Evolutionary conservation across 2,113 vertebrate genomes (phyloP).

Genomic region (Scomber scombrus): DNA sequence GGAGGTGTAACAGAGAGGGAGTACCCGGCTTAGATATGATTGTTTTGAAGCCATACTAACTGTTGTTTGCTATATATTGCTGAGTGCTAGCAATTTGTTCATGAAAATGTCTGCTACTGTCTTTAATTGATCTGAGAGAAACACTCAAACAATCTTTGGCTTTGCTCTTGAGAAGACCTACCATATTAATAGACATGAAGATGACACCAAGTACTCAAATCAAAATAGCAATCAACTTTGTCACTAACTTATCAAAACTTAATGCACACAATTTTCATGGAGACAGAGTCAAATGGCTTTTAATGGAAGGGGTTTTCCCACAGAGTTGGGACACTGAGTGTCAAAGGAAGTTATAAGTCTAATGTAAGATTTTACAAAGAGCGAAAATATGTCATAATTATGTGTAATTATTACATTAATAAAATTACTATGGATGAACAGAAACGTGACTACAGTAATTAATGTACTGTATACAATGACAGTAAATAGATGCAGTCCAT

Average conservation of each 20-base stretch:
- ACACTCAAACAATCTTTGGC: neutral
- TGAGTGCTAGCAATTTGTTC: neutral
- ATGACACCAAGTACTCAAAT: too few relatives aligned
- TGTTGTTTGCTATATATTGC: neutral
- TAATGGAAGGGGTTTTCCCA: too few relatives aligned
- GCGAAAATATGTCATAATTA: too few relatives aligned
- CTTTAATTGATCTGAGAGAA: neutral
- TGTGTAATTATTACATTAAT: too few relatives aligned
- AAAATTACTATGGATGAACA: neutral
- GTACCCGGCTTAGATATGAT: neutral
- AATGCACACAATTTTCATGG: too few relatives aligned
- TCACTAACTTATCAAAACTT: too few relatives aligned
- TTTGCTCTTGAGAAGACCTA: neutral
- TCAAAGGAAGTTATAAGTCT: too few relatives aligned
- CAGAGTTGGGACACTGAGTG: too few relatives aligned
- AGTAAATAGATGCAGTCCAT: neutral
- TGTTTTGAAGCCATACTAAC: constrained; percentile 30
- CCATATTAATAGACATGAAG: too few relatives aligned
- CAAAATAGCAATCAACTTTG: too few relatives aligned
- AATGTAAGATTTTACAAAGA: too few relatives aligned
- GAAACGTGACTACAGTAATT: neutral
- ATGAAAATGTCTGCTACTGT: neutral
- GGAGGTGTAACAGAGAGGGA: constrained; percentile 17
- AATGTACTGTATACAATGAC: neutral
- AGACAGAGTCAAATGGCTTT: too few relatives aligned